Evolutionary conservation across 2,797 vertebrate genomes (phyloP).

Genomic region (Phalloptychus januarius): DNA sequence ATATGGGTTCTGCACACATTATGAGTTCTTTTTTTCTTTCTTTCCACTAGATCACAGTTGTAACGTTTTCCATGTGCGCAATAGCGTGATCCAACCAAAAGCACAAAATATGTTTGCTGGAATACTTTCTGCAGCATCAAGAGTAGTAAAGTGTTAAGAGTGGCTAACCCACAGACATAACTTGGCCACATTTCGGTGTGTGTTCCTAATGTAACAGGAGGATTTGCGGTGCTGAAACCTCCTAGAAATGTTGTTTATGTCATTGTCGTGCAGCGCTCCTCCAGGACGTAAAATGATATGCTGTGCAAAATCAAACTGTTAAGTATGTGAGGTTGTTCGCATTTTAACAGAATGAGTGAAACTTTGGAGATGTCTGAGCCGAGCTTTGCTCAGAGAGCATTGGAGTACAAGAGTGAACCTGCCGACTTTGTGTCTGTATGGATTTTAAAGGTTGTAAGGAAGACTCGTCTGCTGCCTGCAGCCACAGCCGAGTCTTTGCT

Average conservation of each 20-base stretch:
- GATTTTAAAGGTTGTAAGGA: slow-evolving; percentile 39
- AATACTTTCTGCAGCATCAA: background rate
- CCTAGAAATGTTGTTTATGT: background rate
- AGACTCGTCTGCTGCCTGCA: slow-evolving; percentile 30
- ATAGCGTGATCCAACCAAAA: background rate
- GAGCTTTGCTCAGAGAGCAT: slow-evolving; percentile 3
- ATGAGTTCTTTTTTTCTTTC: background rate
- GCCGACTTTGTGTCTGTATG: slow-evolving; percentile 40
- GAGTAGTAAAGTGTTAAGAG: background rate
- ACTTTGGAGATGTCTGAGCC: background rate
- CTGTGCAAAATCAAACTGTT: background rate
- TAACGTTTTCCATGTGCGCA: background rate
- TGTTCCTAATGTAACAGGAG: background rate
- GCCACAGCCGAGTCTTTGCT: slow-evolving; percentile 34
- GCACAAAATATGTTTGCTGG: background rate
- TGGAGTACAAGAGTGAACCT: slow-evolving; percentile 10
- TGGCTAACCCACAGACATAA: background rate
- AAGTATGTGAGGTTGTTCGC: background rate
- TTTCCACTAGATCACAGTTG: background rate
- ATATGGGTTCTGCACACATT: background rate
- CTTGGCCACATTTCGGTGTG: background rate
- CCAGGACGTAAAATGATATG: background rate
- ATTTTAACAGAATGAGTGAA: background rate
- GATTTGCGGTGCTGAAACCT: background rate
- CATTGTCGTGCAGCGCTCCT: background rate